Conservation (phyloP, 2,888 invertebrate genomes). For the Apamea monoglypha region DNA sequence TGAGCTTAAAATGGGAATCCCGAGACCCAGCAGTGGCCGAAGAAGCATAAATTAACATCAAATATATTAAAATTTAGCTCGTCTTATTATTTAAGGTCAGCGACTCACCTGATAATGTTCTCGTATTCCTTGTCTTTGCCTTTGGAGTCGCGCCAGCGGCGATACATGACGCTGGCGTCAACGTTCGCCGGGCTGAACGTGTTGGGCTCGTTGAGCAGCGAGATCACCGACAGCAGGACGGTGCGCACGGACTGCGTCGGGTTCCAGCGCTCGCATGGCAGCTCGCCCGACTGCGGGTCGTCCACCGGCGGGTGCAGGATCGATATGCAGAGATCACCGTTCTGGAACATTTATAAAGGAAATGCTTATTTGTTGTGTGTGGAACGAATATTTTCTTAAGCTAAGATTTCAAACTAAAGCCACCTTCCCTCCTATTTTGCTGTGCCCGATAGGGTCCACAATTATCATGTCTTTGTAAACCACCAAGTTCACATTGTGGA, state of each 20-base stretch:
- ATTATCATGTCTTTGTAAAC: too few relatives aligned
- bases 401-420: too few relatives aligned
- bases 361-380: conserved; percentile 1
- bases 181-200: conserved; percentile 99
- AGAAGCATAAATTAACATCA: neutral
- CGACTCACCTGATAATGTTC: conserved; percentile 97
- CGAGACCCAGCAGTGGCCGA: neutral
- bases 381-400: neutral
- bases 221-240: conserved; percentile 99
- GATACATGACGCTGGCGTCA: conserved; percentile 99
- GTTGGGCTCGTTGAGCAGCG: conserved; percentile 99
- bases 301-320: conserved; percentile 99
- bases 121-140: conserved; percentile 99
- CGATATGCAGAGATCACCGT: conserved; percentile 99
- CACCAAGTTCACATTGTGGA: too few relatives aligned
- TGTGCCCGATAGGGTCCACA: too few relatives aligned
- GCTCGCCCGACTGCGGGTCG: conserved; percentile 99
- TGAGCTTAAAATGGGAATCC: neutral
- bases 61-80: neutral
- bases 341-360: conserved; percentile 90
- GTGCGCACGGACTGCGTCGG: conserved; percentile 99
- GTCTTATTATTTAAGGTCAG: neutral
- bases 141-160: conserved; percentile 99
- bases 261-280: conserved; percentile 99
- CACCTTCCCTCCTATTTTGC: too few relatives aligned